Evolutionary conservation across 2,113 vertebrate genomes (phyloP).

Genomic region (Eptesicus fuscus): DNA sequence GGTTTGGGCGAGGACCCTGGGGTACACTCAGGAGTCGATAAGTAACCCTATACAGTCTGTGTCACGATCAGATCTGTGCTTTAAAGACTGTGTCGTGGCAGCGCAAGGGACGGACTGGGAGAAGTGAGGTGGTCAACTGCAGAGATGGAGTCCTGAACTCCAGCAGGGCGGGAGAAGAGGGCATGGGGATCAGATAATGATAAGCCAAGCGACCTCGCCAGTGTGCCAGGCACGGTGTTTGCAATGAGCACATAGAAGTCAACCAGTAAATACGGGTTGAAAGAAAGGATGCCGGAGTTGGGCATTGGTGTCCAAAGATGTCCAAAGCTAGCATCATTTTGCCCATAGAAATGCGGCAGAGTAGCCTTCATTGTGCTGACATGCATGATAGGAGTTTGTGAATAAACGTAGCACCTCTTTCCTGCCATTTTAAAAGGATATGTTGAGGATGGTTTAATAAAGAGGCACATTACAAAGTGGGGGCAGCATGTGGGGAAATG

Average conservation of each 20-base stretch:
- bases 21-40: neutral
- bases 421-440: neutral
- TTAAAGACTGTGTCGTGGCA: neutral
- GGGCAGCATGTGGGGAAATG: neutral
- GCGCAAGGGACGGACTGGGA: neutral
- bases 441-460: neutral
- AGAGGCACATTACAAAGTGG: neutral
- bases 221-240: neutral
- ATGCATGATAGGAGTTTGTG: neutral
- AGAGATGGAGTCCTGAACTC: neutral
- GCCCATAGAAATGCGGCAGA: neutral
- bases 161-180: neutral
- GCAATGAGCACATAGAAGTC: neutral
- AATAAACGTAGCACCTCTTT: neutral
- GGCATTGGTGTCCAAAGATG: neutral
- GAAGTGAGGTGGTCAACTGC: neutral
- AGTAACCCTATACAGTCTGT: fast-evolving
- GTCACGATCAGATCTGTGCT: fast-evolving
- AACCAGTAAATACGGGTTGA: neutral
- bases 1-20: neutral
- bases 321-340: neutral
- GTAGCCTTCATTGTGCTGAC: neutral
- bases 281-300: neutral
- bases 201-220: neutral
- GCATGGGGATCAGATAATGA: neutral